These are phyloP conservation scores for Psittacus erithacus DNA, from an alignment of 2,113 vertebrate genomes.

Conservation along the genomic window DNA sequence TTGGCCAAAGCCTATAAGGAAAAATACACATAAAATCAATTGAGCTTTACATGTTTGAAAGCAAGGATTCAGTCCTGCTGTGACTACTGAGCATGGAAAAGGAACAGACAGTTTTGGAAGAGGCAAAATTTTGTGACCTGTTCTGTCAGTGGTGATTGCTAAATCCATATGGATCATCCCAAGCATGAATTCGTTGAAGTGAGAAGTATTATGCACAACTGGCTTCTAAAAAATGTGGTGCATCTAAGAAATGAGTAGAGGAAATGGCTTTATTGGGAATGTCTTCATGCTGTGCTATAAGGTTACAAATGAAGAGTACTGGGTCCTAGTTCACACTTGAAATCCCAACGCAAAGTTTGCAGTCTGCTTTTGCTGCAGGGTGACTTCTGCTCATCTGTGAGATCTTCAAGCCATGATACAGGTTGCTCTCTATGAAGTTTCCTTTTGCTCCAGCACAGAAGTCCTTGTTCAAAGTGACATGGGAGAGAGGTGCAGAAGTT, in stretches of 20 bases:
- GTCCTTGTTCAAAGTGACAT: background rate
- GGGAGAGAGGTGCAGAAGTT: background rate
- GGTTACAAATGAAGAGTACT: background rate
- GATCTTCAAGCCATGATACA: background rate
- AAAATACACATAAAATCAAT: background rate
- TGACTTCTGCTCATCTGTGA: background rate
- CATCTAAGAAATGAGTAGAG: background rate
- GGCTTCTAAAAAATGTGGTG: background rate
- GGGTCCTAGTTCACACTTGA: background rate
- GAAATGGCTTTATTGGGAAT: background rate
- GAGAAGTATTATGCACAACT: background rate
- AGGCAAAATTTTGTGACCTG: background rate
- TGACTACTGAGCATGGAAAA: background rate
- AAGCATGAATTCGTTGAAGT: background rate
- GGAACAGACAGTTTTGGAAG: background rate
- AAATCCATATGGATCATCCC: background rate
- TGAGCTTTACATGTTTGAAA: background rate
- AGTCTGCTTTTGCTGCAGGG: background rate
- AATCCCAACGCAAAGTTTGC: background rate
- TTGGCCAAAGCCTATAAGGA: background rate
- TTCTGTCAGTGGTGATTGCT: background rate
- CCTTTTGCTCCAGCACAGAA: background rate
- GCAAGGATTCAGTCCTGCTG: background rate
- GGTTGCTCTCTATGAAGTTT: background rate
- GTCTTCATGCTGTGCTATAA: background rate